Conservation (phyloP, 2,113 vertebrate species). For the Camarhynchus parvulus region DNA sequence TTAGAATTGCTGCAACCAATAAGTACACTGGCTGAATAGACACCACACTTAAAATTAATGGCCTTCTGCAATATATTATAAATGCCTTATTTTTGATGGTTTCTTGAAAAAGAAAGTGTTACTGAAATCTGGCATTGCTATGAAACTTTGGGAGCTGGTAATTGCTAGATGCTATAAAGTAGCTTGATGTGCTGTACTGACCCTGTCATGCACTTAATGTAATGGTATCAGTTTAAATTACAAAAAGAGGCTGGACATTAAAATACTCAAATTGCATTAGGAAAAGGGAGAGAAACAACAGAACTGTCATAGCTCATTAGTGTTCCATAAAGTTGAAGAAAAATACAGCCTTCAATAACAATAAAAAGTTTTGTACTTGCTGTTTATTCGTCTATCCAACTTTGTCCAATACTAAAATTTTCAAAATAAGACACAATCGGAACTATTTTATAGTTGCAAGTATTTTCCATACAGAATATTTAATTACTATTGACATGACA, state of each 20-base stretch:
- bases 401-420: background rate
- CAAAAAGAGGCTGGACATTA: background rate
- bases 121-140: constrained; percentile 7
- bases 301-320: background rate
- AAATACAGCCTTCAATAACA: background rate
- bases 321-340: background rate
- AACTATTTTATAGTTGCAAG: background rate
- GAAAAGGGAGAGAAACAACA: background rate
- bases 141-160: background rate
- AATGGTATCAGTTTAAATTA: constrained; percentile 22
- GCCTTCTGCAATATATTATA: background rate
- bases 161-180: constrained; percentile 2
- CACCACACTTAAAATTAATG: background rate
- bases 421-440: background rate
- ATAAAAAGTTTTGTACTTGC: background rate
- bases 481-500: background rate
- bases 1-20: background rate
- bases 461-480: background rate
- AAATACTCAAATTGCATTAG: background rate
- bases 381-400: background rate
- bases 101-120: background rate
- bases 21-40: background rate
- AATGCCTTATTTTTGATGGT: background rate
- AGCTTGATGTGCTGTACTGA: background rate
- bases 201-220: background rate